phyloP scores from a whole-genome alignment of 2,797 vertebrate genomes.

The Rallus crepitans region DNA sequence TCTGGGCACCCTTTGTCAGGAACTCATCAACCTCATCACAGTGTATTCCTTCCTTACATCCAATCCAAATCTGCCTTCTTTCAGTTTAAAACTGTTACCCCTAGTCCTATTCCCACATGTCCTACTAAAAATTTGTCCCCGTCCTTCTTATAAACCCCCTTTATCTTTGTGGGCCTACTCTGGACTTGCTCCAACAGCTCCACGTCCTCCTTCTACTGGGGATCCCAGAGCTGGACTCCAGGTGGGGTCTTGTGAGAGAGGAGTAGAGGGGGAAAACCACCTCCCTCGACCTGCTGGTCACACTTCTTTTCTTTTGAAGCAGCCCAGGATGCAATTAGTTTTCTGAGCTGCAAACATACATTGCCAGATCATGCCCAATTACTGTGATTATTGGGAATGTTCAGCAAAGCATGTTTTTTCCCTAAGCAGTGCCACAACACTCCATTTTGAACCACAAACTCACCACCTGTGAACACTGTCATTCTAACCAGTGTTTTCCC shows the following conservation, averaged over 20 bases:
- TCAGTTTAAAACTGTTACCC: not conserved
- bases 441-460: not conserved
- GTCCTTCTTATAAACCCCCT: not conserved
- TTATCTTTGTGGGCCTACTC: not conserved
- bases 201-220: not conserved
- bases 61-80: not conserved
- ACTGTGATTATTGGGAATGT: not conserved
- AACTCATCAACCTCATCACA: not conserved
- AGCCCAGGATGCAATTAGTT: accelerated
- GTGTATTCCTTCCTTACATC: not conserved
- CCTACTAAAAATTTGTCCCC: not conserved
- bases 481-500: not conserved
- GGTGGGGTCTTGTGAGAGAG: not conserved
- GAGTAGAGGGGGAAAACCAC: not conserved
- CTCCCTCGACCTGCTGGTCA: not conserved
- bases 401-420: not conserved
- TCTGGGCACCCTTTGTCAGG: not conserved
- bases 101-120: not conserved
- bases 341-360: not conserved
- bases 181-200: not conserved
- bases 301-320: not conserved
- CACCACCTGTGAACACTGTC: not conserved
- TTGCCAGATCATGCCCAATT: accelerated
- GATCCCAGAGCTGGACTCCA: not conserved
- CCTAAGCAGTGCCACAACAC: not conserved